A percentile compares a stretch with the other conserved stretches of the same genome.
These are phyloP conservation scores for Colossoma macropomum DNA, from an alignment of 2,113 vertebrate genomes.

Conservation along the genomic window DNA sequence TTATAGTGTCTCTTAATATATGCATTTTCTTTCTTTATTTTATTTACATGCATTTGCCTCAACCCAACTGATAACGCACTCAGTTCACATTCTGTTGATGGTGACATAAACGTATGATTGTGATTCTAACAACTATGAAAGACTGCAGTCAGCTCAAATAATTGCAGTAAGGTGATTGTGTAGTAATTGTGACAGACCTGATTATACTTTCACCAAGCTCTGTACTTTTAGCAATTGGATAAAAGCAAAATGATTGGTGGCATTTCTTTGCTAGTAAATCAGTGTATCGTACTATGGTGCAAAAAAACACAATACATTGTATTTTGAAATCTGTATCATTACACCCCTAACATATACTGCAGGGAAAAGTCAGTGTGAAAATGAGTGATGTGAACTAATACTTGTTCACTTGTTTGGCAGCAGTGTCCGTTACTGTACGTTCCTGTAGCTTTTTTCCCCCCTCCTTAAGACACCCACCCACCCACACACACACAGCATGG, in stretches of 20 bases:
- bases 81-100: too few species aligned
- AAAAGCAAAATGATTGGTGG: not conserved
- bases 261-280: not conserved
- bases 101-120: too few species aligned
- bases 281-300: not conserved
- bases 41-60: too few species aligned
- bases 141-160: too few species aligned
- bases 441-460: not conserved
- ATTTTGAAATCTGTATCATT: not conserved
- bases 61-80: too few species aligned
- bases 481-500: constrained; percentile 30
- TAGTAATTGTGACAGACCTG: too few species aligned
- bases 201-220: too few species aligned
- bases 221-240: too few species aligned
- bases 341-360: not conserved
- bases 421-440: constrained; percentile 4
- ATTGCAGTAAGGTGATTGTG: too few species aligned
- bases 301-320: not conserved
- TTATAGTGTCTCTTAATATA: too few species aligned
- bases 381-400: not conserved
- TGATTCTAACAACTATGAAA: too few species aligned
- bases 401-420: constrained; percentile 16
- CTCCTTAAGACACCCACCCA: constrained; percentile 25
- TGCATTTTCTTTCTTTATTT: too few species aligned
- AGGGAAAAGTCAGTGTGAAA: not conserved